Conservation (phyloP, 2,888 invertebrate genomes). For the Latrodectus hesperus region DNA sequence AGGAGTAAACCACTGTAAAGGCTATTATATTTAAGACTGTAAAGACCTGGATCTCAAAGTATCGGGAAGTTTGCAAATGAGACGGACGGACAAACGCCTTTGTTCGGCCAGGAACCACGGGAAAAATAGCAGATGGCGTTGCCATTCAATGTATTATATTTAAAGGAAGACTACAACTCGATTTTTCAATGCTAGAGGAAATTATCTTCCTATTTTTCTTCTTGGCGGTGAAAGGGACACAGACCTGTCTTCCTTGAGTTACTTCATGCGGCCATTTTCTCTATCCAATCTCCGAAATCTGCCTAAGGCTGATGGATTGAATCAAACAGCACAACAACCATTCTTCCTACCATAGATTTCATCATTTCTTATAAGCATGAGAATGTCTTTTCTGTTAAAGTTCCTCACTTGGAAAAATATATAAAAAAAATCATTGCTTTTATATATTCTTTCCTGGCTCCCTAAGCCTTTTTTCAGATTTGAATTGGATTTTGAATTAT, state of each 20-base stretch:
- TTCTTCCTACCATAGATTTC: too few relatives aligned
- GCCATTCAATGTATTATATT: constrained; percentile 20
- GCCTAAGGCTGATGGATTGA: constrained; percentile 13
- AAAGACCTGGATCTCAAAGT: not conserved
- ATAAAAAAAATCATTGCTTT: too few relatives aligned
- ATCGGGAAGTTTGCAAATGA: constrained; percentile 43
- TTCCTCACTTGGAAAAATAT: too few relatives aligned
- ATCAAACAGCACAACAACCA: constrained; percentile 6
- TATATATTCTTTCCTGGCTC: too few relatives aligned
- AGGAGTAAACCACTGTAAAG: too few relatives aligned
- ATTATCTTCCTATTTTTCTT: constrained; percentile 32
- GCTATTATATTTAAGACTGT: not conserved
- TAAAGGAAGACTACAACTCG: constrained; percentile 17
- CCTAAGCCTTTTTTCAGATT: too few relatives aligned
- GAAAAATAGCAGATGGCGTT: constrained; percentile 33
- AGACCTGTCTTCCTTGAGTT: too few relatives aligned
- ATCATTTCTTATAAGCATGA: too few relatives aligned
- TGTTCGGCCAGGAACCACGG: constrained; percentile 30
- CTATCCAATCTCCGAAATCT: not conserved
- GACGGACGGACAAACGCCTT: not conserved
- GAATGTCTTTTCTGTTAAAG: too few relatives aligned
- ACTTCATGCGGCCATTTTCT: not conserved
- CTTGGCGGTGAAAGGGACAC: not conserved
- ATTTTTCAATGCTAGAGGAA: constrained; percentile 47
- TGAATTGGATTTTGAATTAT: too few relatives aligned